These are phyloP conservation scores for Isurus oxyrinchus DNA, from an alignment of 2,113 vertebrate species.

Conservation along the genomic window DNA sequence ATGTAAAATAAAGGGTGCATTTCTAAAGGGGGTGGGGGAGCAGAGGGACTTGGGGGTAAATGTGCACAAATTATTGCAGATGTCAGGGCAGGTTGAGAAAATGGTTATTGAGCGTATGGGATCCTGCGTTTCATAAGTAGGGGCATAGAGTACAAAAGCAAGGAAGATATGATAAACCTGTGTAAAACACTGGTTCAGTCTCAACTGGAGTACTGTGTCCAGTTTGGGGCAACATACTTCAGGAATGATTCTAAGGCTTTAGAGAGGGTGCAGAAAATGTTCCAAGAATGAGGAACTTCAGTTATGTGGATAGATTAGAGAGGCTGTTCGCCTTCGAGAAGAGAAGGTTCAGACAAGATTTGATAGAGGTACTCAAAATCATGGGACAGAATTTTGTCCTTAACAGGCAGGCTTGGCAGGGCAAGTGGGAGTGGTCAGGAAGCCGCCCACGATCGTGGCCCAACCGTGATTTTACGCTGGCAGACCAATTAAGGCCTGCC, in stretches of 20 bases:
- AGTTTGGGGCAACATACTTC: background rate
- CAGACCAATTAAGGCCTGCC: no score
- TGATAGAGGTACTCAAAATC: background rate
- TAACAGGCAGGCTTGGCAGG: no score
- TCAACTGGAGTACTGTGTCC: background rate
- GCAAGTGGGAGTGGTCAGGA: no score
- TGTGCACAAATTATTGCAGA: background rate
- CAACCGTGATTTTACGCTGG: no score
- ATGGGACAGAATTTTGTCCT: background rate
- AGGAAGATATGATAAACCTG: no score
- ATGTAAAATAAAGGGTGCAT: background rate
- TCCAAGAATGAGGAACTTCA: background rate
- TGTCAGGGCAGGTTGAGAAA: background rate
- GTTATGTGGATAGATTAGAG: background rate
- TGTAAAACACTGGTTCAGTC: no score
- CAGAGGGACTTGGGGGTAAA: background rate
- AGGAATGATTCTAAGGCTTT: background rate
- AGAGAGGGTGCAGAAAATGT: background rate
- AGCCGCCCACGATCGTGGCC: no score
- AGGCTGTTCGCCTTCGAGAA: background rate
- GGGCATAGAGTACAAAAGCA: no score
- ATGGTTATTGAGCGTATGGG: no score
- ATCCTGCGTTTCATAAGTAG: no score
- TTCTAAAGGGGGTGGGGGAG: background rate
- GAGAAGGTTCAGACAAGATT: background rate